These are phyloP conservation scores for Hippolais icterina DNA, from an alignment of 2,113 vertebrate genomes.

Conservation along the genomic window DNA sequence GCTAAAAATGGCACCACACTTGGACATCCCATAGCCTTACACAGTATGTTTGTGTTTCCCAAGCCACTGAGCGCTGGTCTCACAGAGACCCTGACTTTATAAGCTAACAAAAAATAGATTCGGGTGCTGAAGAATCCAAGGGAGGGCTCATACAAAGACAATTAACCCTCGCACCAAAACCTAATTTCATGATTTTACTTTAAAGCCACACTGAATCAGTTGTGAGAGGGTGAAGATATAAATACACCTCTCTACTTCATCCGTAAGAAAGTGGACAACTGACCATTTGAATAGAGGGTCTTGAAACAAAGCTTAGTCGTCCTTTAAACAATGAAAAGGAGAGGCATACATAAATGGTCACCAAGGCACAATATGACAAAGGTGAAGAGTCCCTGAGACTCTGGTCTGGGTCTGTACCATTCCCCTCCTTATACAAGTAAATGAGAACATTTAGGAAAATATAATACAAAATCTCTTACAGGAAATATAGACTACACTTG, in stretches of 20 bases:
- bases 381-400: conserved; percentile 84
- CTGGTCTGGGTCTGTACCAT: conserved; percentile 76
- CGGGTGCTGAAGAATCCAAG: conserved; percentile 32
- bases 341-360: conserved; percentile 69
- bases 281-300: not conserved
- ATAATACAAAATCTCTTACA: conserved; percentile 96
- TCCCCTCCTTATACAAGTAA: conserved; percentile 81
- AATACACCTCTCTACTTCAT: conserved; percentile 55
- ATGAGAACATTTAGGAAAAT: conserved; percentile 95
- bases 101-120: conserved; percentile 61
- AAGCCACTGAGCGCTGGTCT: conserved; percentile 43
- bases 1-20: conserved; percentile 61
- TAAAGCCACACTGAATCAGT: conserved; percentile 47
- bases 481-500: conserved; percentile 89
- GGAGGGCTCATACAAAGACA: conserved; percentile 28
- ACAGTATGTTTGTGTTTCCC: conserved; percentile 46
- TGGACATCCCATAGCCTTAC: conserved; percentile 48
- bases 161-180: conserved; percentile 55
- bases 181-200: conserved; percentile 42
- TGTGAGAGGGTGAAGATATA: conserved; percentile 42
- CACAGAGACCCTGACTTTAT: conserved; percentile 57
- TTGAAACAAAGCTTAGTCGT: conserved; percentile 49
- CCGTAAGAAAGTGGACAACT: conserved; percentile 28
- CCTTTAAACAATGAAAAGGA: conserved; percentile 53
- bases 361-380: conserved; percentile 92